A percentile compares a stretch with the other conserved stretches of the same genome.
These are phyloP conservation scores for Sesia bembeciformis DNA, from an alignment of 2,888 invertebrate species.

Conservation along the genomic window DNA sequence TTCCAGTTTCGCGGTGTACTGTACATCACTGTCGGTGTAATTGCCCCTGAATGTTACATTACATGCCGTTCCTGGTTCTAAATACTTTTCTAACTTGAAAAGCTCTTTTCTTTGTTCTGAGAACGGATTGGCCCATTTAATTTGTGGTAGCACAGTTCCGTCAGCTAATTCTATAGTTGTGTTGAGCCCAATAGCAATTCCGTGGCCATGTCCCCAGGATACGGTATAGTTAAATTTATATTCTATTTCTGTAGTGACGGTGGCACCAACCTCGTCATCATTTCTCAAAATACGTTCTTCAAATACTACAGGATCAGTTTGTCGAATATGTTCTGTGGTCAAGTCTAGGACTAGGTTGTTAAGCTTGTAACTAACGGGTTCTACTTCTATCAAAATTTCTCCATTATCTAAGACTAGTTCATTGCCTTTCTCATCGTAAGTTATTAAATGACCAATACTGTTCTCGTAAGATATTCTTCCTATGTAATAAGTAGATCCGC, in stretches of 20 bases:
- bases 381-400: slow-evolving; percentile 86
- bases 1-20: slow-evolving; percentile 81
- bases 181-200: slow-evolving; percentile 80
- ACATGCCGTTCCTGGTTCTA: slow-evolving; percentile 86
- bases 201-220: slow-evolving; percentile 87
- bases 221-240: slow-evolving; percentile 81
- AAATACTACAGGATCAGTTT: slow-evolving; percentile 64
- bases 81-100: slow-evolving; percentile 75
- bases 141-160: slow-evolving; percentile 71
- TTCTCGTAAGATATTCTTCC: slow-evolving; percentile 81
- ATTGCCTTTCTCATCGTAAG: slow-evolving; percentile 77
- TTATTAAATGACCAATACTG: slow-evolving; percentile 79
- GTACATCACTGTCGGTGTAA: slow-evolving; percentile 81
- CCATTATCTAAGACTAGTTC: slow-evolving; percentile 76
- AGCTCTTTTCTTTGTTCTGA: slow-evolving; percentile 72
- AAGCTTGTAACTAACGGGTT: slow-evolving; percentile 85
- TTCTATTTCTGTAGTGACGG: slow-evolving; percentile 82
- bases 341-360: slow-evolving; percentile 77
- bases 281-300: slow-evolving; percentile 70
- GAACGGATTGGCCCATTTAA: slow-evolving; percentile 81
- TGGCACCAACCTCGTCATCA: slow-evolving; percentile 70
- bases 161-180: slow-evolving; percentile 77
- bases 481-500: slow-evolving; percentile 73
- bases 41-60: slow-evolving; percentile 86
- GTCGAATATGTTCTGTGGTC: slow-evolving; percentile 64